Conservation (phyloP, 2,113 vertebrate genomes). For the Pedetes capensis region DNA sequence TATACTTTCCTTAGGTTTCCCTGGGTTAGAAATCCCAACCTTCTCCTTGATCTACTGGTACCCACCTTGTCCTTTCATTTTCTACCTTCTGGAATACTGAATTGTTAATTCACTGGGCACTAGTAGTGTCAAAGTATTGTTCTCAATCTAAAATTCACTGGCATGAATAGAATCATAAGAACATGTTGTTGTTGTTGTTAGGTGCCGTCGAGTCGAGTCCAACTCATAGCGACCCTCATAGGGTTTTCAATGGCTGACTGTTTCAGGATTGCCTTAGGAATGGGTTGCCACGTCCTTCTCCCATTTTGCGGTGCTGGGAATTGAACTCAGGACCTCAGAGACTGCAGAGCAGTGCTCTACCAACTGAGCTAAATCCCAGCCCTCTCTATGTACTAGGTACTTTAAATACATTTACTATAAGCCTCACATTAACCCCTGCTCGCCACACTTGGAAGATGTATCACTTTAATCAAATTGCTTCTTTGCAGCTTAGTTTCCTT, state of each 20-base stretch:
- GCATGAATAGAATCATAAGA: not conserved
- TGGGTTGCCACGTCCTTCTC: too few species aligned
- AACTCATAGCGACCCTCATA: too few species aligned
- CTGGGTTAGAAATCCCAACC: not conserved
- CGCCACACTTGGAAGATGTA: not conserved
- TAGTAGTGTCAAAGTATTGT: not conserved
- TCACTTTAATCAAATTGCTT: not conserved
- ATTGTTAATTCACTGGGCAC: not conserved
- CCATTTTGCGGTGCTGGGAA: too few species aligned
- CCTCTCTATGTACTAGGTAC: not conserved
- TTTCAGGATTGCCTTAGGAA: too few species aligned
- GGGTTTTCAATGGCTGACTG: too few species aligned
- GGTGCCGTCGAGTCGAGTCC: too few species aligned
- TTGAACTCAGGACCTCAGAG: too few species aligned
- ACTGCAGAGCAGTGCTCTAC: too few species aligned
- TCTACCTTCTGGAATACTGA: not conserved
- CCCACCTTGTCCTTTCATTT: not conserved
- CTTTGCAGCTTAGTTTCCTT: not conserved
- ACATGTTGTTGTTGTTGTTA: too few species aligned
- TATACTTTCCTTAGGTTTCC: not conserved
- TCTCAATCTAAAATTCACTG: constrained; percentile 25
- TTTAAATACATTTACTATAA: not conserved
- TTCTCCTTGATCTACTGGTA: not conserved
- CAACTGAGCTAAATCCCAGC: too few species aligned
- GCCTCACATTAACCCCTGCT: not conserved